These are phyloP conservation scores for Scaptomyza cyrtandrae DNA, from an alignment of 2,888 invertebrate genomes.

Conservation along the genomic window DNA sequence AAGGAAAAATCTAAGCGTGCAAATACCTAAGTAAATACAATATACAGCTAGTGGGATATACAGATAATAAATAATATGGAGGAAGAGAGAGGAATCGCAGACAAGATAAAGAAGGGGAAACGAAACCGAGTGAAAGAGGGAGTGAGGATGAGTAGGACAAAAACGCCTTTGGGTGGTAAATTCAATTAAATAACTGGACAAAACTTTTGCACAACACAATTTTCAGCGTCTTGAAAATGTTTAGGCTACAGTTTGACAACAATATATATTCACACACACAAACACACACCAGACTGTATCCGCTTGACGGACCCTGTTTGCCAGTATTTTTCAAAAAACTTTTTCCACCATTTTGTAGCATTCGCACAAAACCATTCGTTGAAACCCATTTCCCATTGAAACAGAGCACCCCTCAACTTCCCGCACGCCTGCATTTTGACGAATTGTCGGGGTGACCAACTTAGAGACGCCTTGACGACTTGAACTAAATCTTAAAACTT, in stretches of 20 bases:
- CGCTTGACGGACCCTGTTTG: conserved; percentile 6
- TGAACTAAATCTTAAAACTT: conserved; percentile 59
- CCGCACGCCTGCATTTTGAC: conserved; percentile 52
- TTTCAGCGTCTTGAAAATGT: conserved; percentile 69
- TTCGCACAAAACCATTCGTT: conserved; percentile 43
- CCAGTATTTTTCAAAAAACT: conserved; percentile 51
- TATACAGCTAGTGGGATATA: conserved; percentile 17
- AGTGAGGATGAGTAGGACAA: background rate
- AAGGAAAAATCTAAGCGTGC: conserved; percentile 65
- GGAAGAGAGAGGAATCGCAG: background rate
- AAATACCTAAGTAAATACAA: conserved; percentile 51
- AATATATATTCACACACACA: conserved; percentile 61
- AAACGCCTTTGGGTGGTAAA: conserved; percentile 75
- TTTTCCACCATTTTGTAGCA: conserved; percentile 52
- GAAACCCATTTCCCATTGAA: conserved; percentile 23
- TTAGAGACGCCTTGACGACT: conserved; percentile 23
- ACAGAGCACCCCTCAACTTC: conserved; percentile 17
- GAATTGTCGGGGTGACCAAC: conserved; percentile 61
- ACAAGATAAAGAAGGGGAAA: background rate
- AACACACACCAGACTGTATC: conserved; percentile 6
- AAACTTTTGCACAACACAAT: conserved; percentile 68
- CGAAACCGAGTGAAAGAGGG: background rate
- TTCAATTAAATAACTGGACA: conserved; percentile 77
- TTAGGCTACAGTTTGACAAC: conserved; percentile 77
- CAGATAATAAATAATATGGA: background rate